Evolutionary conservation across 2,888 invertebrate genomes (phyloP).

Genomic region (Trilocha varians): DNA sequence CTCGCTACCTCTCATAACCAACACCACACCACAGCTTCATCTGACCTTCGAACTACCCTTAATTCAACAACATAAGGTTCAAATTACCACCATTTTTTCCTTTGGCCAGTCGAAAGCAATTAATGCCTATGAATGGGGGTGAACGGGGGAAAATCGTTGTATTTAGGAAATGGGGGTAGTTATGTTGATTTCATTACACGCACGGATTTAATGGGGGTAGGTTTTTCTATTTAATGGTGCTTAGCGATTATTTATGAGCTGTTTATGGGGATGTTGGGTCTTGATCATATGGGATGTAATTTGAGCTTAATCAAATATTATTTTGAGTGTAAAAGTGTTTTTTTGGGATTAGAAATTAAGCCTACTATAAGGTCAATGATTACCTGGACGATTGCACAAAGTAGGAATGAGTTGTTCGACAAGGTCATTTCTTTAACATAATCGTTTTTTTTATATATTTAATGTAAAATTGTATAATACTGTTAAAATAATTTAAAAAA

Average conservation of each 20-base stretch:
- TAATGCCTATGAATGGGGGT: slow-evolving; percentile 4
- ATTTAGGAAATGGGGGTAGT: slow-evolving; percentile 6
- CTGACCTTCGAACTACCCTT: slow-evolving; percentile 1
- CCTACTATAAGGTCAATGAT: too few species aligned
- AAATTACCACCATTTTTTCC: slow-evolving; percentile 1
- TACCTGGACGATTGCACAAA: too few species aligned
- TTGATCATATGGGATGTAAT: not conserved
- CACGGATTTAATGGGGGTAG: slow-evolving; percentile 4
- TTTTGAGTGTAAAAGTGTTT: too few species aligned
- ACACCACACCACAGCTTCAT: not conserved
- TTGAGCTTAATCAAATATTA: too few species aligned
- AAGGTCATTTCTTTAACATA: too few species aligned
- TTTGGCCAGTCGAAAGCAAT: slow-evolving; percentile 6
- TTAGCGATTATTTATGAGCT: not conserved
- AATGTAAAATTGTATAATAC: too few species aligned
- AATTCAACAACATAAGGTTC: not conserved
- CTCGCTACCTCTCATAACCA: slow-evolving; percentile 1
- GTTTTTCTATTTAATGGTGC: not conserved
- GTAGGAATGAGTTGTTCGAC: too few species aligned
- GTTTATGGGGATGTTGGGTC: not conserved
- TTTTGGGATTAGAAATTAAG: too few species aligned
- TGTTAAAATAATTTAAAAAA: too few species aligned
- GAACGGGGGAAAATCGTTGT: slow-evolving; percentile 6
- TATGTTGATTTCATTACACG: slow-evolving; percentile 9
- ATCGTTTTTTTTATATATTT: too few species aligned